Evolutionary conservation across 2,113 vertebrate species (phyloP).

Genomic region (Trichechus manatus): DNA sequence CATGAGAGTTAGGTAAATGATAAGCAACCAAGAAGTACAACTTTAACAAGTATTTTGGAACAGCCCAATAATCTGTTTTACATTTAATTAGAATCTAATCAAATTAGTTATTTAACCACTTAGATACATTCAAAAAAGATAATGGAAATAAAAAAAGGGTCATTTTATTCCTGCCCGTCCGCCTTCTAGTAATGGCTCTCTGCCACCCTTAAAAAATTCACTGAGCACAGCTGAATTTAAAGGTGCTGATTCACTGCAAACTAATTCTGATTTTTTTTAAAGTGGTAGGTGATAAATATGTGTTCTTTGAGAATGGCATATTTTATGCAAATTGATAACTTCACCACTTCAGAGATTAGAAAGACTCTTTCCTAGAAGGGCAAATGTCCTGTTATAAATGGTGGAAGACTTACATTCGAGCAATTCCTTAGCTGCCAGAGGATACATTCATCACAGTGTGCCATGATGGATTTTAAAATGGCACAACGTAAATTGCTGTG

Average conservation of each 20-base stretch:
- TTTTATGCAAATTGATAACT: slow-evolving; percentile 76
- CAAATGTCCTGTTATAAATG: slow-evolving; percentile 52
- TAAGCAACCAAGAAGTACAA: slow-evolving; percentile 21
- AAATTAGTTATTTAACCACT: slow-evolving; percentile 46
- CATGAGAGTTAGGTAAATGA: slow-evolving; percentile 37
- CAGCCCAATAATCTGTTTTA: slow-evolving; percentile 41
- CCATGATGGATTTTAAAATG: slow-evolving; percentile 72
- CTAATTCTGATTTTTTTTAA: neutral
- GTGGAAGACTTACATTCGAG: slow-evolving; percentile 61
- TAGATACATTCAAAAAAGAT: slow-evolving; percentile 29
- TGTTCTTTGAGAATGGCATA: slow-evolving; percentile 53
- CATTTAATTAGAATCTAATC: slow-evolving; percentile 50
- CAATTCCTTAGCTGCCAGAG: slow-evolving; percentile 73
- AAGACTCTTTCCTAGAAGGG: slow-evolving; percentile 62
- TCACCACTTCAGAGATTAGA: slow-evolving; percentile 50
- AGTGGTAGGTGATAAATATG: slow-evolving; percentile 59
- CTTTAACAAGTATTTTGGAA: slow-evolving; percentile 36
- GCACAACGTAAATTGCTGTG: slow-evolving; percentile 68
- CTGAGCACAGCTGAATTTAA: slow-evolving; percentile 44
- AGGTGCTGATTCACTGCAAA: slow-evolving; percentile 56
- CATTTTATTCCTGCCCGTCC: slow-evolving; percentile 20
- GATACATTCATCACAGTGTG: slow-evolving; percentile 67
- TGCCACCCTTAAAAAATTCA: slow-evolving; percentile 15
- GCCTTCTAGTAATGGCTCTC: neutral
- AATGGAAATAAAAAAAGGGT: slow-evolving; percentile 42